Conservation (phyloP, 2,888 invertebrate species). For the Neoitamus cyanurus region DNA sequence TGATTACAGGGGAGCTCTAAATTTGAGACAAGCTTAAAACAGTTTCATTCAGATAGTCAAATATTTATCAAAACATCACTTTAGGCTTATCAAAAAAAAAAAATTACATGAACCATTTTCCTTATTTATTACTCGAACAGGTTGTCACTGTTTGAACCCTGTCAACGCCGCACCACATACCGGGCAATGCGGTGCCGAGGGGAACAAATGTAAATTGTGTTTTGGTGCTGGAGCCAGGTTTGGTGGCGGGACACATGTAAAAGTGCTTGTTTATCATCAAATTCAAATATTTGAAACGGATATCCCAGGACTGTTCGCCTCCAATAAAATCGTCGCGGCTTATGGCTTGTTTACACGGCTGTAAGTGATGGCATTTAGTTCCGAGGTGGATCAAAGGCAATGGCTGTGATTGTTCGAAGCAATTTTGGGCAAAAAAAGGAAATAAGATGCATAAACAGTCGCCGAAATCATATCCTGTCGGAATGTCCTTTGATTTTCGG, state of each 20-base stretch:
- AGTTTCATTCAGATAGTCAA: constrained; percentile 22
- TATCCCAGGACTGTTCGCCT: constrained; percentile 27
- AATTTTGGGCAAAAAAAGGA: background rate
- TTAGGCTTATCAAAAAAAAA: constrained; percentile 8
- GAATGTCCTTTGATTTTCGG: background rate
- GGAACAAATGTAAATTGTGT: constrained; percentile 15
- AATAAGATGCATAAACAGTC: background rate
- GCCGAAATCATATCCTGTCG: constrained; percentile 36
- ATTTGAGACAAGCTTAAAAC: background rate
- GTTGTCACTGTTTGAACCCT: constrained; percentile 23
- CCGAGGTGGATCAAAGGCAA: constrained; percentile 10
- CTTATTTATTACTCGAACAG: constrained; percentile 9
- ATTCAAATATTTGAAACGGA: constrained; percentile 47
- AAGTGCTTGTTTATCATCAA: constrained; percentile 33
- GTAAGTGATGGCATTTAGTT: constrained; percentile 9
- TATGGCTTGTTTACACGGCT: constrained; percentile 18
- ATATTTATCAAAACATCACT: constrained; percentile 35
- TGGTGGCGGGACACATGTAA: constrained; percentile 1
- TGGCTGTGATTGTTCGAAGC: background rate
- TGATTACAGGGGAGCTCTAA: background rate
- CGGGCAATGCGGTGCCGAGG: background rate
- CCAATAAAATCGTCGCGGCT: constrained; percentile 24
- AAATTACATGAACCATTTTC: background rate
- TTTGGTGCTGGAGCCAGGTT: background rate
- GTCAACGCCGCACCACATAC: background rate